Conservation (phyloP, 1,140 invertebrate genomes). For the Plodia interpunctella region DNA sequence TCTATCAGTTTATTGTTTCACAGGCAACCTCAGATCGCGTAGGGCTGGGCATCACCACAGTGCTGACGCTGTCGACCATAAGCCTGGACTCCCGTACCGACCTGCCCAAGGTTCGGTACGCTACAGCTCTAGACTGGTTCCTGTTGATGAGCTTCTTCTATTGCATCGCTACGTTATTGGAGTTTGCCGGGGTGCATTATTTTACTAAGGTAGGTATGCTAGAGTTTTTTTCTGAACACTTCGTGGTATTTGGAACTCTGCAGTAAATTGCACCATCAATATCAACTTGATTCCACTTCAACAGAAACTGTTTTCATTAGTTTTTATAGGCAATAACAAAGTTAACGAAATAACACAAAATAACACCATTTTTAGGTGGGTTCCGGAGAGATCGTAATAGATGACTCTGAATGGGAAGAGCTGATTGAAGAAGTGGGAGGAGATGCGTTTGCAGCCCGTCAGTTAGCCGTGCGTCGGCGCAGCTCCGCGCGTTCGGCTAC, state of each 20-base stretch:
- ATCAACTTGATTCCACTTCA: too few species aligned
- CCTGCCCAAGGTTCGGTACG: slow-evolving; percentile 94
- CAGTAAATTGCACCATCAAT: too few species aligned
- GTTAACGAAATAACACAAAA: too few species aligned
- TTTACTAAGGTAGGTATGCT: slow-evolving; percentile 86
- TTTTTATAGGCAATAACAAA: too few species aligned
- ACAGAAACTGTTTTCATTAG: too few species aligned
- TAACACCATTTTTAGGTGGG: slow-evolving; percentile 78
- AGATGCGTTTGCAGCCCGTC: slow-evolving; percentile 66
- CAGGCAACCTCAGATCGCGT: slow-evolving; percentile 79
- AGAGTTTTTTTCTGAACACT: too few species aligned
- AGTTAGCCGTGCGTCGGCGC: slow-evolving; percentile 65
- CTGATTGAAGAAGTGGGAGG: slow-evolving; percentile 76
- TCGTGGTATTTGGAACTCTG: too few species aligned
- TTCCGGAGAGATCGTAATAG: slow-evolving; percentile 87
- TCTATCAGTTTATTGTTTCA: slow-evolving; percentile 15
- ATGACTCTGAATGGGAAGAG: slow-evolving; percentile 89
- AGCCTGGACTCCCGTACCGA: slow-evolving; percentile 94
- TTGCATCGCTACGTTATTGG: slow-evolving; percentile 93
- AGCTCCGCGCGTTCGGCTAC: slow-evolving; percentile 54
- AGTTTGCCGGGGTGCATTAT: slow-evolving; percentile 96
- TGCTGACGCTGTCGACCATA: slow-evolving; percentile 93
- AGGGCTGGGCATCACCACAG: slow-evolving; percentile 90
- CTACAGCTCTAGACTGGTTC: slow-evolving; percentile 95
- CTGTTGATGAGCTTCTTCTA: slow-evolving; percentile 95